Evolutionary conservation across 2,797 vertebrate genomes (phyloP), one percentile per base, ranked within the genome.

Genomic region (Lindbergichthys nudifrons): DNA sequence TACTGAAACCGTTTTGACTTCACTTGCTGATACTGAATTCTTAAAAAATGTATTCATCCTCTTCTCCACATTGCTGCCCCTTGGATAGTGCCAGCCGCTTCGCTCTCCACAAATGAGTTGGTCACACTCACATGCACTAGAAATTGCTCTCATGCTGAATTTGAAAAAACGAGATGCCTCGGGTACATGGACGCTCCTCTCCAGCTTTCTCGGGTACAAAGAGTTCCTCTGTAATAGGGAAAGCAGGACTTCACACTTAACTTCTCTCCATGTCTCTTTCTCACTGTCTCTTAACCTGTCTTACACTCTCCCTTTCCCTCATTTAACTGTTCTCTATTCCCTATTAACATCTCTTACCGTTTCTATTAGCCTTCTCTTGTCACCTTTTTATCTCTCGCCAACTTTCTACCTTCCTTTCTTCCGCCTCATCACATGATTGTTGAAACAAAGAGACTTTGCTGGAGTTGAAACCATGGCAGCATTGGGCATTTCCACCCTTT

Each of bases 271-370:
- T 36, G 32, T 36, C 6, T 36, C 32, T 7, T 36, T 36, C 32
- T 9, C 32, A 36, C 8, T 36, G 32, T 9, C 32, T 36, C 32
- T 36, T 9, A 36, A 36, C 32, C 8, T 36, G 32, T 65, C 39
- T 26, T 19, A 41, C 32, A 45, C 66, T 68, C 60, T 72, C 60
- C 50, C 39, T 59, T 51, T 74, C 70, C 53, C 36, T 79, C 84
- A 86, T 74, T 89, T 88, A 87, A 89, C 86, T 83, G 80, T 66
- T 76, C 56, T 75, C 51, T 43, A 1, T 82, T 83, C 65, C 67
- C 54, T 68, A 63, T 79, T 66, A 75, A 85, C 70, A 67, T 69
- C 74, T 79, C 66, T 79, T 70, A 62, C 66, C 0, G 10, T 77
- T 74, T 81, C 65, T 77, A 66, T 87, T 80, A 79, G 58, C 72